Conservation (phyloP, 2,888 invertebrate genomes). For the Leptothorax acervorum region DNA sequence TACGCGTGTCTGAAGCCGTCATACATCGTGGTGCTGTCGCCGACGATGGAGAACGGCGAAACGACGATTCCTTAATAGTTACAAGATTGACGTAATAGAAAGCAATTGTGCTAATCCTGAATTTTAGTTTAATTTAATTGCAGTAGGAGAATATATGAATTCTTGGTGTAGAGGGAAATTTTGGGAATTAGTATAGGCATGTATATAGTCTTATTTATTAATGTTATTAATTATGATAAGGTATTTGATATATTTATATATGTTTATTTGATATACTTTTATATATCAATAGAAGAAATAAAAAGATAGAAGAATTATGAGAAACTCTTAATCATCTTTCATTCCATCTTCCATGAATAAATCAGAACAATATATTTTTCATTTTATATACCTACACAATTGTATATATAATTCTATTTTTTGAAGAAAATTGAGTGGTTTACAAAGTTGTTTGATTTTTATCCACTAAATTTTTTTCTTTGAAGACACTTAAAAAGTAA, state of each 20-base stretch:
- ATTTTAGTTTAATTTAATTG: slow-evolving; percentile 8
- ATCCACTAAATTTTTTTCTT: background rate
- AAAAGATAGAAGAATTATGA: background rate
- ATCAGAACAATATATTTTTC: slow-evolving; percentile 6
- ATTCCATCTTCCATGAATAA: background rate
- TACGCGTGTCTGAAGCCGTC: slow-evolving; percentile 67
- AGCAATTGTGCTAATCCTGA: background rate
- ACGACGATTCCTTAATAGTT: slow-evolving; percentile 20
- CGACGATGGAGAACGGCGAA: slow-evolving; percentile 2
- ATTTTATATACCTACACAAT: background rate
- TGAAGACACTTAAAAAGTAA: background rate
- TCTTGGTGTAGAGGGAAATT: background rate
- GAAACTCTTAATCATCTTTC: background rate
- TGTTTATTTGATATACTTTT: background rate
- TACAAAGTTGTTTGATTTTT: background rate
- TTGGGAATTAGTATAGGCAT: background rate
- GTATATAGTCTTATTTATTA: background rate
- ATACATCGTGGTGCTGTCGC: background rate
- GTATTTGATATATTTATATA: background rate
- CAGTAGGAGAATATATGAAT: too few species aligned
- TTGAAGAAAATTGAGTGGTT: background rate
- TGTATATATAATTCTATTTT: background rate
- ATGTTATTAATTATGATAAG: background rate
- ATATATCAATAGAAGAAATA: background rate
- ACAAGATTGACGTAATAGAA: slow-evolving; percentile 14